Conservation (phyloP, 2,888 invertebrate species). For the Thecocarcelia acutangulata region DNA sequence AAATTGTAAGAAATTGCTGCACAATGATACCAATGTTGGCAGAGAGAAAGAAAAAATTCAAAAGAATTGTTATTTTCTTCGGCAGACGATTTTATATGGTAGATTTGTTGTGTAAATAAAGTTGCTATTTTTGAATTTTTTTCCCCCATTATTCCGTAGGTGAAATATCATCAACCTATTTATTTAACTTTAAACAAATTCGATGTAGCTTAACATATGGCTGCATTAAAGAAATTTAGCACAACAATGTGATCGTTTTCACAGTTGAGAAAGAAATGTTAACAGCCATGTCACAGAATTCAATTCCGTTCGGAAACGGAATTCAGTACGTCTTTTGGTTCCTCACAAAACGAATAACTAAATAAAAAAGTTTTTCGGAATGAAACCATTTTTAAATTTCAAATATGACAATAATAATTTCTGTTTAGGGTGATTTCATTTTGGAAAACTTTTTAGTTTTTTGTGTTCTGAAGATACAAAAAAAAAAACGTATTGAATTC, state of each 20-base stretch:
- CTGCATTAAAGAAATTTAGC: constrained; percentile 3
- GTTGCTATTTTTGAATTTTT: constrained; percentile 26
- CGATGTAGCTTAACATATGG: constrained; percentile 41
- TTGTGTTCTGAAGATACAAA: too few species aligned
- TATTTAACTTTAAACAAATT: constrained; percentile 50
- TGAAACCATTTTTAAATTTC: too few species aligned
- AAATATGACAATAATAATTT: too few species aligned
- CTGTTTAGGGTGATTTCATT: too few species aligned
- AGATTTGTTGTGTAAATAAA: constrained; percentile 54
- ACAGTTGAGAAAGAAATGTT: constrained; percentile 8
- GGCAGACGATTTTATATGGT: constrained; percentile 34
- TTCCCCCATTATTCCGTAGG: neutral
- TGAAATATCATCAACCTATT: constrained; percentile 19
- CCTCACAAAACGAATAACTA: too few species aligned
- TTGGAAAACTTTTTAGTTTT: too few species aligned
- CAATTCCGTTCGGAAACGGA: too few species aligned
- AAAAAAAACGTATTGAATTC: too few species aligned
- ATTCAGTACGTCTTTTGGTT: too few species aligned
- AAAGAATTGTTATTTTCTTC: constrained; percentile 30
- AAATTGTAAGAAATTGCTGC: constrained; percentile 24
- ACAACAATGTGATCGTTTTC: neutral
- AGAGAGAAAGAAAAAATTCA: constrained; percentile 5
- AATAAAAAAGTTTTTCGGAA: too few species aligned
- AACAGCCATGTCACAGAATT: too few species aligned
- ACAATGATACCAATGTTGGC: constrained; percentile 5